phyloP scores from a whole-genome alignment of 2,113 vertebrate genomes.

The Stigmatopora nigra region DNA sequence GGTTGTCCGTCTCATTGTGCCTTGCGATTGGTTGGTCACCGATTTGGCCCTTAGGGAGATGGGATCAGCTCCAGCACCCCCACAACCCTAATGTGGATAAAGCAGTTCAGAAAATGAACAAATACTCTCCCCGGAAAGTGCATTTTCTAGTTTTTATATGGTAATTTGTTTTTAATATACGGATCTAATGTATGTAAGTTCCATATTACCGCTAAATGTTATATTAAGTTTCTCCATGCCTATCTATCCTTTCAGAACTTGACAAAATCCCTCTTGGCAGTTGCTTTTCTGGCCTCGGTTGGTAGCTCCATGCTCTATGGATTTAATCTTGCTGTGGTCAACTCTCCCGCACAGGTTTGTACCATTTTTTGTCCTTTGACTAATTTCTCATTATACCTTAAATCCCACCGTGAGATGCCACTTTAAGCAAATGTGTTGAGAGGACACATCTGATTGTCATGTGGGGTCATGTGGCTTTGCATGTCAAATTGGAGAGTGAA shows the following conservation, averaged over 20 bases:
- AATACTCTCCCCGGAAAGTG: no score
- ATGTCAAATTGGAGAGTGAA: slow-evolving; percentile 17
- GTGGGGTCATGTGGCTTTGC: slow-evolving; percentile 31
- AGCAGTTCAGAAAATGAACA: no score
- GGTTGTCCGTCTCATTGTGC: no score
- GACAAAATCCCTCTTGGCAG: slow-evolving; percentile 73
- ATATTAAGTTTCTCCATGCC: background rate
- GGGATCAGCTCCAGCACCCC: no score
- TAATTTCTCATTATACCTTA: background rate
- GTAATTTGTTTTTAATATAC: background rate
- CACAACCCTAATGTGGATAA: no score
- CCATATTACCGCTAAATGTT: background rate
- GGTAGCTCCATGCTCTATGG: slow-evolving; percentile 87
- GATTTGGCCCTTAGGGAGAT: no score
- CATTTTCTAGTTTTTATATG: no score
- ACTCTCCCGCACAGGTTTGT: slow-evolving; percentile 79
- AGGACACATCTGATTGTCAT: slow-evolving; percentile 11
- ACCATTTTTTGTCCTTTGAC: background rate
- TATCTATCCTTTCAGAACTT: slow-evolving; percentile 62
- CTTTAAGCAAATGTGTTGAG: background rate
- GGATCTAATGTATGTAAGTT: background rate
- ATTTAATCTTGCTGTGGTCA: slow-evolving; percentile 85
- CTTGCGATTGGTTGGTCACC: no score
- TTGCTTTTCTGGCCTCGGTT: slow-evolving; percentile 78
- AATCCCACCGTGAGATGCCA: background rate